A percentile compares a stretch with the other conserved stretches of the same genome.
phyloP scores from a whole-genome alignment of 2,888 invertebrate genomes.

The Stenurella melanura region DNA sequence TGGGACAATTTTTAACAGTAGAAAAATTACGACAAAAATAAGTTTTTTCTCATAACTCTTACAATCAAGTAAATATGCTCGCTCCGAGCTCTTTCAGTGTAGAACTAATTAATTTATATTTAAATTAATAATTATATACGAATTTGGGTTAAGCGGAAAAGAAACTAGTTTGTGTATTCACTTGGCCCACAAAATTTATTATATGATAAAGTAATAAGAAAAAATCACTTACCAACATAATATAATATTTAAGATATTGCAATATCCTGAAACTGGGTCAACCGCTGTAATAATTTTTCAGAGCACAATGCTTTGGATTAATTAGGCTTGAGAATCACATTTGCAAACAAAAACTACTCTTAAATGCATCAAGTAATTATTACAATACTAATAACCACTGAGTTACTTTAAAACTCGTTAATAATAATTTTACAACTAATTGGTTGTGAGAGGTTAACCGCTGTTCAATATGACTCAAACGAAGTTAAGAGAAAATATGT shows the following conservation, averaged over 20 bases:
- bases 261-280: constrained; percentile 28
- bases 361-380: constrained; percentile 13
- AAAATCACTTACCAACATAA: constrained; percentile 20
- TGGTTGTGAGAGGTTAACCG: background rate
- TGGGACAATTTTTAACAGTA: background rate
- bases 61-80: constrained; percentile 5
- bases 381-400: background rate
- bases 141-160: constrained; percentile 46
- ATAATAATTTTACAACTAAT: constrained; percentile 11
- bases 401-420: background rate
- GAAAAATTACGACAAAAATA: background rate
- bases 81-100: background rate
- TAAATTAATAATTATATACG: constrained; percentile 23
- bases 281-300: constrained; percentile 19
- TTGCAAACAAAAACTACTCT: constrained; percentile 24
- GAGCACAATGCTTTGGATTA: constrained; percentile 23
- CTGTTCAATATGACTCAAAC: too few relatives aligned
- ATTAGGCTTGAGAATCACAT: constrained; percentile 33
- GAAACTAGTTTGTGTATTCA: constrained; percentile 43
- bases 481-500: too few relatives aligned
- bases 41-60: constrained; percentile 1
- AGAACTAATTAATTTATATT: constrained; percentile 19
- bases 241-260: constrained; percentile 17
- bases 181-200: constrained; percentile 42
- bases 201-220: constrained; percentile 22